These are phyloP conservation scores for Eubasilissa regina DNA, from an alignment of 1,140 invertebrate species.

Conservation along the genomic window DNA sequence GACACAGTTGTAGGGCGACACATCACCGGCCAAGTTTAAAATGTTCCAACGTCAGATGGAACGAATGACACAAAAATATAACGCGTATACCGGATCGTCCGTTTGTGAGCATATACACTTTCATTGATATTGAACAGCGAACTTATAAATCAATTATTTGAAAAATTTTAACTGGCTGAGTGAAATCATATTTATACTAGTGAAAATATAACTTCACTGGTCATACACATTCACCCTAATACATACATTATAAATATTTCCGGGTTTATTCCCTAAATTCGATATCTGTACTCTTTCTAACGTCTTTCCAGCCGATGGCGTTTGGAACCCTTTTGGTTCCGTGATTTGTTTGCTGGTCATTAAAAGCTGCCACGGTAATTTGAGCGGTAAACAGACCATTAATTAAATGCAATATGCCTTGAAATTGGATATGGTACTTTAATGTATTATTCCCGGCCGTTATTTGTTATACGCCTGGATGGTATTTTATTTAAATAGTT, in stretches of 20 bases:
- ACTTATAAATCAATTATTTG: no score
- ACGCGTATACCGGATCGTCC: no score
- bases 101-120: no score
- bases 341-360: constrained; percentile 55
- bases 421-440: constrained; percentile 60
- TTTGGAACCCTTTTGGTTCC: constrained; percentile 24
- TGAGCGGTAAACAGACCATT: constrained; percentile 58
- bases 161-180: no score
- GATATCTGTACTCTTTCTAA: not conserved
- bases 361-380: constrained; percentile 59
- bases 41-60: no score
- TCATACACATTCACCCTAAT: no score
- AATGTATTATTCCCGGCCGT: constrained; percentile 49
- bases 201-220: no score
- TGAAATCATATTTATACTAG: no score
- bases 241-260: not conserved
- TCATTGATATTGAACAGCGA: no score
- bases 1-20: no score
- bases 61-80: no score
- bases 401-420: constrained; percentile 61
- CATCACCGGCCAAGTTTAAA: no score
- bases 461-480: constrained; percentile 43
- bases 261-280: constrained; percentile 6
- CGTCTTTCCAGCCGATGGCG: constrained; percentile 21
- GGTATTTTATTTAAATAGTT: constrained; percentile 55